Evolutionary conservation across 1,140 invertebrate genomes (phyloP).

Genomic region (Nylanderia fulva): DNA sequence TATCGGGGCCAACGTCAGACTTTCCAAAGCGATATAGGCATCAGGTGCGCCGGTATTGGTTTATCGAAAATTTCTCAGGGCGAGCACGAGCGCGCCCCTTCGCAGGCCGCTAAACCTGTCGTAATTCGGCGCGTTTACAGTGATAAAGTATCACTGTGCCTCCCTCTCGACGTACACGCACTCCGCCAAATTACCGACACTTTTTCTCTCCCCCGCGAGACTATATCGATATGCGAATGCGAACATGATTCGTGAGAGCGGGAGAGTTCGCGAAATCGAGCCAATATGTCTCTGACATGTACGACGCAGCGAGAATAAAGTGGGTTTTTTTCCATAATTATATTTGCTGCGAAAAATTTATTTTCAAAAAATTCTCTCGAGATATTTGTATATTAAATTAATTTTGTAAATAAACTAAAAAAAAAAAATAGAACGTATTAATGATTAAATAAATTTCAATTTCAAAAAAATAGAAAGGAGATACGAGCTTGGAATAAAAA

Average conservation of each 20-base stretch:
- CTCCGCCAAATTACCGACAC: constrained; percentile 52
- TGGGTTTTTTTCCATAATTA: neutral
- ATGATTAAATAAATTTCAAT: neutral
- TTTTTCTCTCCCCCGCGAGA: neutral
- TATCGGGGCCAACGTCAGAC: constrained; percentile 65
- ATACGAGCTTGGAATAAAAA: neutral
- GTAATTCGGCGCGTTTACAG: constrained; percentile 55
- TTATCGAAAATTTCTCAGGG: constrained; percentile 65
- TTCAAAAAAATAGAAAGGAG: neutral
- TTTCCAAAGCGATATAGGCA: constrained; percentile 55
- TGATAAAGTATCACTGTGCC: constrained; percentile 40
- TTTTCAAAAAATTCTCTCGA: neutral
- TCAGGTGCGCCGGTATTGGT: constrained; percentile 64
- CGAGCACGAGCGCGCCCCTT: neutral
- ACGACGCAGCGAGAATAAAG: neutral
- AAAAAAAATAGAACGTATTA: neutral
- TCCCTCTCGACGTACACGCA: too few species aligned
- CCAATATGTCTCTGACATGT: neutral
- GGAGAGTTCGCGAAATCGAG: constrained; percentile 11
- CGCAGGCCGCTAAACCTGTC: constrained; percentile 35
- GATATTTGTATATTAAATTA: neutral
- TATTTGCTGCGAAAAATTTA: neutral
- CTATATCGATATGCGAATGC: constrained; percentile 14
- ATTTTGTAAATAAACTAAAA: neutral
- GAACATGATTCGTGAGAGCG: neutral